These are phyloP conservation scores for Cataglyphis hispanica DNA, from an alignment of 1,140 invertebrate genomes.

Conservation along the genomic window DNA sequence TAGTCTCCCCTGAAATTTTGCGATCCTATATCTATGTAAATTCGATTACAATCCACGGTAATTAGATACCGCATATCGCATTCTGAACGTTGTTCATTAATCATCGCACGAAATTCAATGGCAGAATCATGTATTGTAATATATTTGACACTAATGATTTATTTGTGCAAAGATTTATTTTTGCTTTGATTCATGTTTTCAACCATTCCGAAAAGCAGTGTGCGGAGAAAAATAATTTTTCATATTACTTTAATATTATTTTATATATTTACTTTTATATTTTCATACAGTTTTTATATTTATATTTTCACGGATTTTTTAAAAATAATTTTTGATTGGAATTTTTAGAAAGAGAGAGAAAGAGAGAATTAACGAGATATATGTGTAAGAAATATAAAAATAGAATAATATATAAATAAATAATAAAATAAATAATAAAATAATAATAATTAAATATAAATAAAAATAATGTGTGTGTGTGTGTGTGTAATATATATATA, in stretches of 20 bases:
- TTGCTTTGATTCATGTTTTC: not conserved
- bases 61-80: constrained; percentile 54
- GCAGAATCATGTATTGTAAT: not conserved
- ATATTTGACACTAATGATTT: constrained; percentile 1
- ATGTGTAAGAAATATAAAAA: too few species aligned
- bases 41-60: constrained; percentile 42
- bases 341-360: too few species aligned
- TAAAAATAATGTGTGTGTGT: not conserved
- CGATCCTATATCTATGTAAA: constrained; percentile 33
- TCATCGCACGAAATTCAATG: constrained; percentile 33
- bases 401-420: too few species aligned
- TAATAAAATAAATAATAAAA: too few species aligned
- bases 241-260: too few species aligned
- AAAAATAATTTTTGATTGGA: too few species aligned
- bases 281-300: constrained; percentile 19
- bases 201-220: not conserved
- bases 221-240: not conserved
- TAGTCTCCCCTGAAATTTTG: constrained; percentile 17
- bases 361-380: too few species aligned
- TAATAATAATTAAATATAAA: too few species aligned
- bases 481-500: too few species aligned
- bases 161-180: not conserved
- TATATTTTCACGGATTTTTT: not conserved
- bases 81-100: constrained; percentile 50
- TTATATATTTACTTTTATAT: too few species aligned